Conservation (phyloP, 1,140 invertebrate species). For the Papilio xuthus region DNA sequence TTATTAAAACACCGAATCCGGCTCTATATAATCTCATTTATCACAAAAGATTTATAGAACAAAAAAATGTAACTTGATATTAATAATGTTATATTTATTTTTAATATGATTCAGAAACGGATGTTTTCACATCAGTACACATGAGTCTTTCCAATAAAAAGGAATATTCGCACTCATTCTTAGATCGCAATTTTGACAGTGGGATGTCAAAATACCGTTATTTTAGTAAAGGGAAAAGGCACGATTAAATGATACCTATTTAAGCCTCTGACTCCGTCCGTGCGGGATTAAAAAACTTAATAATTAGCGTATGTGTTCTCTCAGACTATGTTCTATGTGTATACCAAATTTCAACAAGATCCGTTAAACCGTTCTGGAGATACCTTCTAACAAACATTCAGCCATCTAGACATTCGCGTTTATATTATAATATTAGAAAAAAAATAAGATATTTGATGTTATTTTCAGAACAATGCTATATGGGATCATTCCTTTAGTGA, state of each 20-base stretch:
- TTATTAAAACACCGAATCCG: no score
- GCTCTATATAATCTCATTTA: no score
- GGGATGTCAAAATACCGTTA: not conserved
- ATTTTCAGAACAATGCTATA: not conserved
- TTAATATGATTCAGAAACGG: not conserved
- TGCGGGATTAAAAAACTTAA: no score
- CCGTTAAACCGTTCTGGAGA: no score
- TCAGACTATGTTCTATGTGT: no score
- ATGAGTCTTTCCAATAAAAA: not conserved
- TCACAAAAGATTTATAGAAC: not conserved
- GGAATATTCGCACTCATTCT: not conserved
- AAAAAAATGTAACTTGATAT: not conserved
- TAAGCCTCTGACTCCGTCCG: no score
- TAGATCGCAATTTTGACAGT: not conserved
- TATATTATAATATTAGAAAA: no score
- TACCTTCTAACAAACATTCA: no score
- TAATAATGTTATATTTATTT: not conserved
- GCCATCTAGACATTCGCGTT: no score
- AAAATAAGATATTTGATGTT: no score
- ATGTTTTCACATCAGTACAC: not conserved
- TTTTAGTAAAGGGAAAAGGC: not conserved
- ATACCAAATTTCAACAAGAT: no score
- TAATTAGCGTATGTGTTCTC: no score
- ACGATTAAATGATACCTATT: not conserved
- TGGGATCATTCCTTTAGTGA: not conserved